Evolutionary conservation across 2,797 vertebrate species (phyloP).

Genomic region (Pseudochromis fuscus): DNA sequence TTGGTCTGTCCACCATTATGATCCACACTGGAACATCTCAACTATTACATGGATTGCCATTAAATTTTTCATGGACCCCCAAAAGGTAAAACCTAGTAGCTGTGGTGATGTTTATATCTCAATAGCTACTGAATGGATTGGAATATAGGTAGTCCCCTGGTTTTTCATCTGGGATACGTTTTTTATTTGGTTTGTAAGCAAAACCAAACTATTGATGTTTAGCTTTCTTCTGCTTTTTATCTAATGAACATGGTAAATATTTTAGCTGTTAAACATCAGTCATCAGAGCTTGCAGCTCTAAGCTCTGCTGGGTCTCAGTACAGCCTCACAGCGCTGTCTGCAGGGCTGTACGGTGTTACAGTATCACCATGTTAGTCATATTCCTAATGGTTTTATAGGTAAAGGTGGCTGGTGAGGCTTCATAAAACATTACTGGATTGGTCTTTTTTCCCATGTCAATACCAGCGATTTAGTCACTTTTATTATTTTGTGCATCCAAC

Average conservation of each 20-base stretch:
- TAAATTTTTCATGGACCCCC: slow-evolving; percentile 3
- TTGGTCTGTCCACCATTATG: slow-evolving; percentile 1
- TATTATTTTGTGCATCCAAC: slow-evolving; percentile 10
- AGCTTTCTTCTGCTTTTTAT: neutral
- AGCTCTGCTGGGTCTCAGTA: neutral
- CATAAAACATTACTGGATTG: slow-evolving; percentile 11
- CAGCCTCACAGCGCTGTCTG: neutral
- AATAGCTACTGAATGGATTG: neutral
- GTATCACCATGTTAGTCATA: neutral
- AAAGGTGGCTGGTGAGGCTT: neutral
- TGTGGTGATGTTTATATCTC: neutral
- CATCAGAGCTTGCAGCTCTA: neutral
- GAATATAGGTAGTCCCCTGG: neutral
- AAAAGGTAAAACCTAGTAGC: slow-evolving; percentile 1
- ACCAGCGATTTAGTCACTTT: neutral
- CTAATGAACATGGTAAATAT: neutral
- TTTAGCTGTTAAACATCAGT: neutral
- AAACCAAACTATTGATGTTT: neutral
- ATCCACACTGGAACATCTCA: slow-evolving; percentile 27
- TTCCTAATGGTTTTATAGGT: neutral
- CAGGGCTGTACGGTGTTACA: neutral
- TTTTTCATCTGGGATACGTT: neutral
- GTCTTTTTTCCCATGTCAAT: neutral
- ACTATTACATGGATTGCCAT: slow-evolving; percentile 18
- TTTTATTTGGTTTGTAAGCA: slow-evolving; percentile 2